A percentile compares a stretch with the other conserved stretches of the same genome.
phyloP scores from a whole-genome alignment of 2,797 vertebrate species.

The Onychomys arenicola region DNA sequence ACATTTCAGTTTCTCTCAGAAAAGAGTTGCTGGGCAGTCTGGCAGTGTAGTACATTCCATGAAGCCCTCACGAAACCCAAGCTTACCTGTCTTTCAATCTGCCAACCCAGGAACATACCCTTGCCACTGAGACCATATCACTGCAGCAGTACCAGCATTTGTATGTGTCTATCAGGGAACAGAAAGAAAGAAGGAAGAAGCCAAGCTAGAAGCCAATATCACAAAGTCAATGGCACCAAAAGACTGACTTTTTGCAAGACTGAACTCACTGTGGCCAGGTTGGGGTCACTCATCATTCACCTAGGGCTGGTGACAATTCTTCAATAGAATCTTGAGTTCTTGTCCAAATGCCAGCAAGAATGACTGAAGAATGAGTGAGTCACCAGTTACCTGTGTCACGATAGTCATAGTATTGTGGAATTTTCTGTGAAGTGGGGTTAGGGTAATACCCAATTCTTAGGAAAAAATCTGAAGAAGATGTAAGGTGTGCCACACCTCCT shows the following conservation, averaged over 20 bases:
- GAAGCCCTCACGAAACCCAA: background rate
- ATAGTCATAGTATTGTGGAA: background rate
- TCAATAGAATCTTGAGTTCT: conserved; percentile 9
- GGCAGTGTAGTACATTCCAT: background rate
- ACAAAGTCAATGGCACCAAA: background rate
- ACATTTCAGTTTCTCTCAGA: background rate
- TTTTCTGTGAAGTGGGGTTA: background rate
- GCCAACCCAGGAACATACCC: background rate
- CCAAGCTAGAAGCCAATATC: background rate
- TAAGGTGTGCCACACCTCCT: background rate
- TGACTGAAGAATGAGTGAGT: background rate
- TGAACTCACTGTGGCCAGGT: background rate
- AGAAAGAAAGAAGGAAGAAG: background rate
- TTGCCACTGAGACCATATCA: background rate
- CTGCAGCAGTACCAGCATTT: background rate
- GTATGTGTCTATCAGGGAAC: background rate
- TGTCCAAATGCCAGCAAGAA: background rate
- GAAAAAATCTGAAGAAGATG: background rate
- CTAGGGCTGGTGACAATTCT: background rate
- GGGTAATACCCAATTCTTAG: background rate
- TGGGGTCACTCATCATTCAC: background rate
- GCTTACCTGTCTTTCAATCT: background rate
- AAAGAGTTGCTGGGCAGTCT: background rate
- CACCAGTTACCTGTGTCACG: background rate
- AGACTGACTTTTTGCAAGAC: background rate